Conservation (phyloP, 2,888 invertebrate genomes). For the Plemyria rubiginata region DNA sequence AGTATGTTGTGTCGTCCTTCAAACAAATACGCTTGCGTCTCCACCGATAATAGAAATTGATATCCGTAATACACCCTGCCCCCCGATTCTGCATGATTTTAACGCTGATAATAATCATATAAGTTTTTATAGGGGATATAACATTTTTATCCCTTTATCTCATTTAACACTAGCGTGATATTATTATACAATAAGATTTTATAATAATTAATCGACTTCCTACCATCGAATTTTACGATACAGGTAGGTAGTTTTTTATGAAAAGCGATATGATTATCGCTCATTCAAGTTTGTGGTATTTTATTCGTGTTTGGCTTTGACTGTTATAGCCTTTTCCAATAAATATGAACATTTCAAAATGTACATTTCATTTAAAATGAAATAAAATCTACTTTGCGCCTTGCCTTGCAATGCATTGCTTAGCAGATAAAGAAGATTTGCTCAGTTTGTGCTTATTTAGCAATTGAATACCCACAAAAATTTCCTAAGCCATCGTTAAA, state of each 20-base stretch:
- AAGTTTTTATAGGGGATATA: background rate
- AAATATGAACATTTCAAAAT: slow-evolving; percentile 19
- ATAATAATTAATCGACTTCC: slow-evolving; percentile 31
- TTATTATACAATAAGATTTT: slow-evolving; percentile 31
- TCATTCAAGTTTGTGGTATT: slow-evolving; percentile 34
- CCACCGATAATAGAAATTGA: slow-evolving; percentile 58
- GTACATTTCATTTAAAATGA: slow-evolving; percentile 33
- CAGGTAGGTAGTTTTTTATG: slow-evolving; percentile 26
- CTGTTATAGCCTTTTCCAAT: slow-evolving; percentile 34
- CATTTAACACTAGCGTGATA: slow-evolving; percentile 29
- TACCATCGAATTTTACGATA: slow-evolving; percentile 34
- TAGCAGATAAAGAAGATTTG: slow-evolving; percentile 24
- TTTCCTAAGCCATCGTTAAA: slow-evolving; percentile 31
- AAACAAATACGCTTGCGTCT: slow-evolving; percentile 62
- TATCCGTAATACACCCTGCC: slow-evolving; percentile 65
- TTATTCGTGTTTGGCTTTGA: slow-evolving; percentile 35
- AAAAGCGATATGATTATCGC: slow-evolving; percentile 26
- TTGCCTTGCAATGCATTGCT: slow-evolving; percentile 32
- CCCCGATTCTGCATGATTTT: slow-evolving; percentile 48
- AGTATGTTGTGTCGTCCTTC: slow-evolving; percentile 80
- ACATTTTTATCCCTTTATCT: slow-evolving; percentile 42
- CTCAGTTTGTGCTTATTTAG: slow-evolving; percentile 27
- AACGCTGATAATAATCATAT: slow-evolving; percentile 15
- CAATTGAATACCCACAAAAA: slow-evolving; percentile 23
- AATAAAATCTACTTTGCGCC: slow-evolving; percentile 18